phyloP scores from a whole-genome alignment of 1,140 invertebrate species.

The Drosophila sulfurigaster region DNA sequence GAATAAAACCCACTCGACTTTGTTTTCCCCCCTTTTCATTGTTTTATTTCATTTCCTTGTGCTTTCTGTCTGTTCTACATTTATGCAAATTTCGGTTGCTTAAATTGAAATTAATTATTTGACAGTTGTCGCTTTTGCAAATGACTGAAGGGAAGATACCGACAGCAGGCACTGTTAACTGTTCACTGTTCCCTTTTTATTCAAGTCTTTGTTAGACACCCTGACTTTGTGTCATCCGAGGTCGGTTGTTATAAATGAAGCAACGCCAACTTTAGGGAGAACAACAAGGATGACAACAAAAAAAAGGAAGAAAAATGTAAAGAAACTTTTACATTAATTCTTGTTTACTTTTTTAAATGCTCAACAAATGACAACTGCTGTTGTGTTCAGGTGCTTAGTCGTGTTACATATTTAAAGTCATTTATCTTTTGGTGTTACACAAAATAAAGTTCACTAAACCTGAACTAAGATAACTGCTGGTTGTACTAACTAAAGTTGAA shows the following conservation, averaged over 20 bases:
- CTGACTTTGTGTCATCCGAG: conserved; percentile 44
- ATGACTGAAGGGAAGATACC: conserved; percentile 42
- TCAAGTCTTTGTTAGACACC: conserved; percentile 27
- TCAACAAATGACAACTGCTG: conserved; percentile 52
- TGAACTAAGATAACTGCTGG: conserved; percentile 6
- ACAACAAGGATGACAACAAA: conserved; percentile 3
- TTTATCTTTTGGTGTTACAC: conserved; percentile 23
- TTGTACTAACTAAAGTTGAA: neutral
- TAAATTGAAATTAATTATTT: conserved; percentile 84
- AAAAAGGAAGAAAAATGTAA: neutral
- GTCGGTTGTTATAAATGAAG: conserved; percentile 69
- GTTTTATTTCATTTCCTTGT: conserved; percentile 23
- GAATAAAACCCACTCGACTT: neutral
- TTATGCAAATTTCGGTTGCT: conserved; percentile 80
- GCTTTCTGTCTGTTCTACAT: conserved; percentile 43
- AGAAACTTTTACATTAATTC: conserved; percentile 56
- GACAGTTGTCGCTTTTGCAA: conserved; percentile 73
- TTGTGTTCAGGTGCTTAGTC: conserved; percentile 16
- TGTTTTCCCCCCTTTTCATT: conserved; percentile 21
- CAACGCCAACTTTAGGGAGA: conserved; percentile 32
- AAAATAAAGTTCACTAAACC: neutral
- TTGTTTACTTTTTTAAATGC: conserved; percentile 66
- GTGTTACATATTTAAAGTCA: conserved; percentile 24
- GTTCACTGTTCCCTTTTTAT: conserved; percentile 5
- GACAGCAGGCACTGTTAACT: conserved; percentile 17